Evolutionary conservation across 2,888 invertebrate genomes (phyloP).

Genomic region (Apodemia duryi): DNA sequence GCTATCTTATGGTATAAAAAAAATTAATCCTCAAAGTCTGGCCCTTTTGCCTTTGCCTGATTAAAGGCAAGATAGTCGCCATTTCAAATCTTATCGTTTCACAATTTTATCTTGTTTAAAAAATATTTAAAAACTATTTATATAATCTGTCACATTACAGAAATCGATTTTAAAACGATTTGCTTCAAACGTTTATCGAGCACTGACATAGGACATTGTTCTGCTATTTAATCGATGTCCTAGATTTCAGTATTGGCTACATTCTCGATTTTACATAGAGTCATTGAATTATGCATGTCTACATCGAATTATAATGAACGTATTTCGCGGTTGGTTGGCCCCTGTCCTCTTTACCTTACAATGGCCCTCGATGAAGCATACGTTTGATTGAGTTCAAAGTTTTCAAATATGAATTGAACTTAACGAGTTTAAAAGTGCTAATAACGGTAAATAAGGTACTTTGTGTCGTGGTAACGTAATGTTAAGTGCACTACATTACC

Average conservation of each 20-base stretch:
- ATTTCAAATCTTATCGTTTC: no score
- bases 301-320: slow-evolving; percentile 37
- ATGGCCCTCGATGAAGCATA: slow-evolving; percentile 45
- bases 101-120: no score
- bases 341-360: slow-evolving; percentile 45
- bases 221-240: background rate
- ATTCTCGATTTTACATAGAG: slow-evolving; percentile 44
- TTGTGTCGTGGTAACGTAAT: background rate
- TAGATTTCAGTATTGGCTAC: slow-evolving; percentile 3
- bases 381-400: slow-evolving; percentile 36
- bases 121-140: no score
- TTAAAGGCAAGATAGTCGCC: no score
- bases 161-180: no score
- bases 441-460: slow-evolving; percentile 25
- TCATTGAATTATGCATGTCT: slow-evolving; percentile 40
- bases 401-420: slow-evolving; percentile 22
- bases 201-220: slow-evolving; percentile 13
- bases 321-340: slow-evolving; percentile 52
- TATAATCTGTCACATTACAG: no score
- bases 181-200: no score
- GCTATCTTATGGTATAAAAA: no score
- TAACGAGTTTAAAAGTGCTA: slow-evolving; percentile 15
- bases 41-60: no score
- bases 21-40: no score
- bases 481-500: no score